phyloP scores from a whole-genome alignment of 2,113 vertebrate genomes.

The Phalacrocorax brasilianus region DNA sequence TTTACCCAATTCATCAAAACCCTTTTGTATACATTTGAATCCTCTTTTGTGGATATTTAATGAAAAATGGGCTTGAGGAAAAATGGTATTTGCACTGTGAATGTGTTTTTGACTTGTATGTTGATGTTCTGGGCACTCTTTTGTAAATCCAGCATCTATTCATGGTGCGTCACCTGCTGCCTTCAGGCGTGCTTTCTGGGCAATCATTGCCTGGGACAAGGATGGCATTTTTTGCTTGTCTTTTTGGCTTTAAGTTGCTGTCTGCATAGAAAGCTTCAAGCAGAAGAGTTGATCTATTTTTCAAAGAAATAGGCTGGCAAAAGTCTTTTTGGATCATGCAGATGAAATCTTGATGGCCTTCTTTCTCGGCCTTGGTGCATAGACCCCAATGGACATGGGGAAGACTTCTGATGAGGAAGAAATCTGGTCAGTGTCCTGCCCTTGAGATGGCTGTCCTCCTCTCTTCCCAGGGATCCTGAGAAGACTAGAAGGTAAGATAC shows the following conservation, averaged over 20 bases:
- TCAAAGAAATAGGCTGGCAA: background rate
- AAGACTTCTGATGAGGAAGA: background rate
- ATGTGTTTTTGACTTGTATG: background rate
- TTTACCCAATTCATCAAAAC: background rate
- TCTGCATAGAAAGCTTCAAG: background rate
- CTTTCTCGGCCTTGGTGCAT: background rate
- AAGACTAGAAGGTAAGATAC: background rate
- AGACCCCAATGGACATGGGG: rapidly evolving
- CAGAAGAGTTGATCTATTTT: background rate
- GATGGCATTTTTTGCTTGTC: background rate
- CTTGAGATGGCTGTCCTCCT: background rate
- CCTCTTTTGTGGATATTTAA: background rate
- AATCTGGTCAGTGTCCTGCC: background rate
- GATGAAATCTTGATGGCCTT: background rate
- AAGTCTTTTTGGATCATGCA: background rate
- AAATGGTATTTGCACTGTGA: background rate
- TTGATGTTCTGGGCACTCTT: background rate
- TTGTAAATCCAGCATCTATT: background rate
- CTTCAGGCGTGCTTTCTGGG: background rate
- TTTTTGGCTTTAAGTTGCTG: background rate
- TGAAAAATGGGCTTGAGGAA: background rate
- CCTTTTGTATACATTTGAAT: background rate
- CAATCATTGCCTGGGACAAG: background rate
- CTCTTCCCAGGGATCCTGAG: background rate
- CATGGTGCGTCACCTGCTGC: background rate